Base-by-base conservation (phyloP, 1,140 invertebrate genomes). In the Hydropsyche tenuis region DNA sequence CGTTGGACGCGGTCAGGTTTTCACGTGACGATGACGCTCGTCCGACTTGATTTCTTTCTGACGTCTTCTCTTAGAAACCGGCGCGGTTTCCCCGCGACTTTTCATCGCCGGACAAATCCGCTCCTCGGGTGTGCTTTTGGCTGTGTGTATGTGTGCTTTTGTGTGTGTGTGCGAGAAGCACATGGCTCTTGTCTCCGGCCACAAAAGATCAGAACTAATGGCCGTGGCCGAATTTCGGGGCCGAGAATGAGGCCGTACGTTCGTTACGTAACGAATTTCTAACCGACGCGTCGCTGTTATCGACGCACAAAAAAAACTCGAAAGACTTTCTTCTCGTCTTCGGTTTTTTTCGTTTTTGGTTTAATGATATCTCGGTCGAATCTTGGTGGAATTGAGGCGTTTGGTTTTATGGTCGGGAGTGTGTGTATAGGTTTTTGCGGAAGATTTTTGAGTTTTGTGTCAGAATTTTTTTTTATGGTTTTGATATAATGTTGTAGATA, bases 21-120 rank as follows among this genome's bases (percentile, higher is more conserved):
- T 68, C 65, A 68, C 65, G 65, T 68, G 63, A 60, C 42, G 65
- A 48, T 56, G 68, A 70, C 46, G 51, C 43, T 25, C 14, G 42
- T 56, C 16, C 68, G 48, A 70, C 48, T 70, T 70, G 68, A 70
- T 70, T 70, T 70, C 68, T 70, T 70, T 70, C 68, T 60, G 68
- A 70, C 51, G 68, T 70, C 65, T 66, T 66, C 64, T 45, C 22
- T 37, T 68, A 68, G 65, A 68, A 68, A 68, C 43, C 46, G 56
- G 6, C 43, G 12, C 6, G 6, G 22, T 65, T 65, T 65, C 63
- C 27, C 63, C 37, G 20, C 22, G 37, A 45, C 45, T n/a, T 46
- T 23, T 22, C n/a, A n/a, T n/a, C n/a, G n/a, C n/a, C n/a, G n/a
- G n/a, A n/a, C n/a, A n/a, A n/a, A n/a, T n/a, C n/a, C n/a, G n/a